phyloP scores from a whole-genome alignment of 2,113 vertebrate genomes.

The Oncorhynchus clarkii region DNA sequence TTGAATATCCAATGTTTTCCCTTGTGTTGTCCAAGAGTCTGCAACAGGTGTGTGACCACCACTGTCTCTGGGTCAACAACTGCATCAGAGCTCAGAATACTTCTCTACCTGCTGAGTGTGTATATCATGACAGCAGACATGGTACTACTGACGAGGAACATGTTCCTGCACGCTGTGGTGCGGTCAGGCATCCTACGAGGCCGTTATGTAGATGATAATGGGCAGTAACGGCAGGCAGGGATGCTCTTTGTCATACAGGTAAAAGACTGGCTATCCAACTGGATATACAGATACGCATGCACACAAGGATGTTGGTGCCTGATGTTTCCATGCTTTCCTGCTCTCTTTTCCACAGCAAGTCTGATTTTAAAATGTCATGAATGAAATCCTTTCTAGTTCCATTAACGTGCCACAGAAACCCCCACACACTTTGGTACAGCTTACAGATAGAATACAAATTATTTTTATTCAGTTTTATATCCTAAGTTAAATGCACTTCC shows the following conservation, averaged over 20 bases:
- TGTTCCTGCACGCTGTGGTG: constrained; percentile 78
- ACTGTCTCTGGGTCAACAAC: constrained; percentile 97
- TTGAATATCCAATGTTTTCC: background rate
- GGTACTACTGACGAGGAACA: constrained; percentile 60
- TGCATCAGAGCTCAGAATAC: constrained; percentile 87
- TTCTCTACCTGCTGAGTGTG: constrained; percentile 83
- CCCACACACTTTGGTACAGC: too few species aligned
- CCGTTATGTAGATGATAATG: constrained; percentile 77
- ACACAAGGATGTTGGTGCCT: too few species aligned
- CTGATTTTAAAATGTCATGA: background rate
- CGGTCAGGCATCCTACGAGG: constrained; percentile 69
- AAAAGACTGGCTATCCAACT: background rate
- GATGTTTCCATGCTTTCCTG: too few species aligned
- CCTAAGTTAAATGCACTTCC: too few species aligned
- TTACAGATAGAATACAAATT: constrained; percentile 17
- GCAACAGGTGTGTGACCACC: constrained; percentile 90
- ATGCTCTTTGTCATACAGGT: constrained; percentile 83
- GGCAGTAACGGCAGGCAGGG: constrained; percentile 72
- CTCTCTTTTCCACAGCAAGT: background rate
- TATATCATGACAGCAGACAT: constrained; percentile 69
- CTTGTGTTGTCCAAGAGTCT: constrained; percentile 74
- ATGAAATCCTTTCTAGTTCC: too few species aligned
- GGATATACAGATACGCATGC: too few species aligned
- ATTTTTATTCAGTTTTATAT: too few species aligned
- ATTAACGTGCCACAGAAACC: too few species aligned